A percentile compares a stretch with the other conserved stretches of the same genome.
phyloP scores from a whole-genome alignment of 2,113 vertebrate genomes.

The Lutjanus erythropterus region DNA sequence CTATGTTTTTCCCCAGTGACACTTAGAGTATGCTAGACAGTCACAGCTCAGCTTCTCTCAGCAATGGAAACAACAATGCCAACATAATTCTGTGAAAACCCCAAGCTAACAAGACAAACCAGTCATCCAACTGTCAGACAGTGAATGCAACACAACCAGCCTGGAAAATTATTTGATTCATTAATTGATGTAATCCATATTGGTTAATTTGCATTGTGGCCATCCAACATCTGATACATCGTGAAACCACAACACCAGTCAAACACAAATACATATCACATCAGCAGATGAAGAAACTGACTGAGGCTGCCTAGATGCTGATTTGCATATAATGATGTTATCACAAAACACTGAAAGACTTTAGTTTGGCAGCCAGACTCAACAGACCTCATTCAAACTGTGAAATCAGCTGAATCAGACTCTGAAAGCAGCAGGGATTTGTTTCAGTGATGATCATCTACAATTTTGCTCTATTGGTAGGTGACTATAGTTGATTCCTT shows the following conservation, averaged over 20 bases:
- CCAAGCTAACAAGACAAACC: neutral
- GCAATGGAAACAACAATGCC: neutral
- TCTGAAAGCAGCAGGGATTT: too few relatives aligned
- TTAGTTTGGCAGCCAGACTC: neutral
- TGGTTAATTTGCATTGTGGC: neutral
- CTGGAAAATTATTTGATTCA: neutral
- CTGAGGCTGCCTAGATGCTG: neutral
- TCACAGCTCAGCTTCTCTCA: constrained; percentile 9
- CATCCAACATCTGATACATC: neutral
- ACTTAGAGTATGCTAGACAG: neutral
- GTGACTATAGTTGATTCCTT: neutral
- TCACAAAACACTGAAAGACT: neutral
- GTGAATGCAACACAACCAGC: neutral
- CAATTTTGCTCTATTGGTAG: neutral
- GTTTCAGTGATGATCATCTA: neutral
- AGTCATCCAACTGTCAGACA: neutral
- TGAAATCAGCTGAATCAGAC: neutral
- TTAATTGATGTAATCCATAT: neutral
- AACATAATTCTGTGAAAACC: neutral
- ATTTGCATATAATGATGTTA: neutral
- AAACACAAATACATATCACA: neutral
- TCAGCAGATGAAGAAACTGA: neutral
- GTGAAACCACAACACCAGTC: neutral
- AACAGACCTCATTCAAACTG: neutral
- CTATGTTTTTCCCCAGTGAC: neutral